Conservation (phyloP, 2,888 invertebrate genomes). For the Tenodera sinensis region DNA sequence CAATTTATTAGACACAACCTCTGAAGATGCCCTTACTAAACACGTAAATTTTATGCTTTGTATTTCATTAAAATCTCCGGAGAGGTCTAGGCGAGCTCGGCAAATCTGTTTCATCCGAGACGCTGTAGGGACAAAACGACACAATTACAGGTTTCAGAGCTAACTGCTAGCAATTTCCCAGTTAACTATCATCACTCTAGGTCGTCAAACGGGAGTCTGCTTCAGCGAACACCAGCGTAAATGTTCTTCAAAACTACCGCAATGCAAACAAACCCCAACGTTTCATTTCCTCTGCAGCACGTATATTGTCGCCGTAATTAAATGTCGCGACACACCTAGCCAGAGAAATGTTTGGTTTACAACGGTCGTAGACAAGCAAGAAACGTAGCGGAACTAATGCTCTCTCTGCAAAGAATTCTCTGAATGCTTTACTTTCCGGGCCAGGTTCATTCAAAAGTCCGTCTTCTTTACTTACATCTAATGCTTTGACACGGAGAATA, state of each 20-base stretch:
- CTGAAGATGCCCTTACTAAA: no score
- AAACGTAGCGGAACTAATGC: not conserved
- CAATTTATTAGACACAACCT: no score
- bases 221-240: not conserved
- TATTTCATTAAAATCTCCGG: not conserved
- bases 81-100: not conserved
- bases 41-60: not conserved
- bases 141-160: not conserved
- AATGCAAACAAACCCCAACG: not conserved
- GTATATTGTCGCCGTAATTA: not conserved
- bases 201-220: not conserved
- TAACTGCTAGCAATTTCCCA: not conserved
- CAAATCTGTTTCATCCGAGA: not conserved
- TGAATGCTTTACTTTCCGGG: no score
- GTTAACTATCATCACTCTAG: not conserved
- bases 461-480: no score
- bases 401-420: not conserved
- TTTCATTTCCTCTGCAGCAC: not conserved
- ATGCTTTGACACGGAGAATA: no score
- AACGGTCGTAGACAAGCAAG: not conserved
- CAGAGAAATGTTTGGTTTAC: not conserved
- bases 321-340: not conserved
- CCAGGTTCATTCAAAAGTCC: no score
- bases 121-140: not conserved
- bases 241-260: not conserved